A percentile compares a stretch with the other conserved stretches of the same genome.
Conservation (phyloP, 2,888 invertebrate genomes). For the Amphimallon solstitiale region DNA sequence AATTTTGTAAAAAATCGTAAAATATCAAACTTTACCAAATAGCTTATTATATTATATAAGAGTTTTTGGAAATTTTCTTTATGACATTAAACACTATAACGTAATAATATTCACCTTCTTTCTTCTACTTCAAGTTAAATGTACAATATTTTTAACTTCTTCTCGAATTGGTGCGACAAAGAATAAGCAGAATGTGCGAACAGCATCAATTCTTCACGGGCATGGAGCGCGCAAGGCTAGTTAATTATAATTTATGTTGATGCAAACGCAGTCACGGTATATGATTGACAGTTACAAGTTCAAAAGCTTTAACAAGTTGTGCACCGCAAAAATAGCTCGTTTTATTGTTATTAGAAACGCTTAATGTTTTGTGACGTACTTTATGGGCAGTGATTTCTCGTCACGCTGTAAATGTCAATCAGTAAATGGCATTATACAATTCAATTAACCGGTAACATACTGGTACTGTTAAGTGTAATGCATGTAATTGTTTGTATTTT, state of each 20-base stretch:
- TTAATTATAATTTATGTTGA: slow-evolving; percentile 9
- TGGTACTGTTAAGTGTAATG: neutral
- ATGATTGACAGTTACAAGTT: slow-evolving; percentile 24
- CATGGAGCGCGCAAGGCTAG: slow-evolving; percentile 9
- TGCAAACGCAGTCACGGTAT: slow-evolving; percentile 3
- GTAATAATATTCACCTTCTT: no score
- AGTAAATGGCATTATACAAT: slow-evolving; percentile 19
- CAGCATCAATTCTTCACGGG: neutral
- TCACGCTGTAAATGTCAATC: slow-evolving; percentile 25
- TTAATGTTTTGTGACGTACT: slow-evolving; percentile 29
- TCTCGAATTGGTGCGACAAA: neutral
- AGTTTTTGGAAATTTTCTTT: no score
- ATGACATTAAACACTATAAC: no score
- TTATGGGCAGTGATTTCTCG: slow-evolving; percentile 32
- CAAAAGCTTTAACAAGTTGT: slow-evolving; percentile 25
- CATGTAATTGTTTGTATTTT: neutral
- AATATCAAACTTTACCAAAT: no score
- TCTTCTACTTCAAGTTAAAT: no score
- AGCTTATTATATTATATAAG: no score
- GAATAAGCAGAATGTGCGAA: neutral
- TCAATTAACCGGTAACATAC: slow-evolving; percentile 15
- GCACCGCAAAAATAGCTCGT: slow-evolving; percentile 17
- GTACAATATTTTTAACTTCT: neutral
- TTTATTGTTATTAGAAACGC: slow-evolving; percentile 31
- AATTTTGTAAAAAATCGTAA: no score